A percentile compares a stretch with the other conserved stretches of the same genome.
These are phyloP conservation scores for Nothoprocta perdicaria DNA, from an alignment of 2,113 vertebrate species.

Conservation along the genomic window DNA sequence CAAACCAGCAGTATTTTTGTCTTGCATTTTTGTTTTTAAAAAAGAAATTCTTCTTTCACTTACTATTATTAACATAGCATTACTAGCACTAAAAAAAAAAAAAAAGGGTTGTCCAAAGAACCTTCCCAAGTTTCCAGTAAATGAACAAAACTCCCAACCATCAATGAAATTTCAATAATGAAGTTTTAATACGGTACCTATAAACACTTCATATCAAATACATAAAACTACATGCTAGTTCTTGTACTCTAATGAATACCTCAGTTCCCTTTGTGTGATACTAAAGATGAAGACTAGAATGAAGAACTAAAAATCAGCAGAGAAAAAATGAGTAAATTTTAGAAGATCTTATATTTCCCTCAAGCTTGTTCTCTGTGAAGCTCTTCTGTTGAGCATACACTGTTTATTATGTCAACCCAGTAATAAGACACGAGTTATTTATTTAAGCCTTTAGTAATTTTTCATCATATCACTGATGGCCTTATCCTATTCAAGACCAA, in stretches of 20 bases:
- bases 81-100: not conserved
- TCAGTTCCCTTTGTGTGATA: not conserved
- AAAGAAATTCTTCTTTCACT: not conserved
- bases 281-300: not conserved
- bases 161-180: not conserved
- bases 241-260: not conserved
- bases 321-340: not conserved
- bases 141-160: not conserved
- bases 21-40: not conserved
- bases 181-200: not conserved
- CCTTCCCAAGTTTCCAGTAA: not conserved
- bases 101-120: not conserved
- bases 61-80: not conserved
- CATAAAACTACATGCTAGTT: not conserved
- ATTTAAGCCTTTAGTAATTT: conserved; percentile 1
- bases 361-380: not conserved
- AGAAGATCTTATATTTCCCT: not conserved
- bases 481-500: conserved; percentile 4
- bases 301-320: not conserved
- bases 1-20: not conserved
- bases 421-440: not conserved
- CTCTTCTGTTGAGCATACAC: not conserved
- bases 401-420: not conserved
- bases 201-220: not conserved
- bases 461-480: not conserved